Base-by-base conservation (phyloP, 1,140 invertebrate genomes). In the Mactra quadrangularis region DNA sequence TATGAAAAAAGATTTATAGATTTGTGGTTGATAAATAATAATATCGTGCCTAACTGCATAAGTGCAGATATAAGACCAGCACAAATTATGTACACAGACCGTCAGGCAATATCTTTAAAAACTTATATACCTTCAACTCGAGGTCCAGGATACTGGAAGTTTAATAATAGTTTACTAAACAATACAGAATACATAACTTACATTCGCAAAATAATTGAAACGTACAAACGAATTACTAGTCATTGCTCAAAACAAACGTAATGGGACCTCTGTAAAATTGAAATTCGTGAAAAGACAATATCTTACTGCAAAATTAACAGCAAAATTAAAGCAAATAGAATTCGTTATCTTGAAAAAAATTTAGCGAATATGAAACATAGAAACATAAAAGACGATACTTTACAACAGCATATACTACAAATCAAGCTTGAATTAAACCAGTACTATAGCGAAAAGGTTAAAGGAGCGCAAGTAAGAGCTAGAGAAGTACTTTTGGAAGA, bases 71-170 rank as follows among this genome's bases (percentile, higher is more conserved):
- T n/a, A n/a, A n/a, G n/a, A n/a, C n/a, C n/a, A n/a, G n/a, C n/a
- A n/a, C n/a, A n/a, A n/a, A n/a, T n/a, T n/a, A n/a, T n/a, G n/a
- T 7, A 7, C 4, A 53, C 52, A 6, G 52, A 59, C 15, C 55
- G 29, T 29, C 25, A 25, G 27, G 55, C 55, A 27, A 3, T 59
- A 4, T 59, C 55, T 27, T 29, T 59, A 59, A 59, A 59, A 29
- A 59, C 29, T 13, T 2, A 27, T 9, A 4, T 13, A 25, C 27
- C 55, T 59, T 13, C 9, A 22, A 29, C n/a, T 27, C 55, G 27
- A 25, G 55, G 55, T 29, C 22, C 55, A 59, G 15, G 52, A 29
- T 29, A 59, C 25, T 59, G 55, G 55, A 59, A 59, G 15, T 29
- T 59, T 9, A 59, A 59, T 59, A 59, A 59, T 17, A 59, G n/a